Conservation (phyloP, 2,113 vertebrate species). For the Ammospiza caudacuta region DNA sequence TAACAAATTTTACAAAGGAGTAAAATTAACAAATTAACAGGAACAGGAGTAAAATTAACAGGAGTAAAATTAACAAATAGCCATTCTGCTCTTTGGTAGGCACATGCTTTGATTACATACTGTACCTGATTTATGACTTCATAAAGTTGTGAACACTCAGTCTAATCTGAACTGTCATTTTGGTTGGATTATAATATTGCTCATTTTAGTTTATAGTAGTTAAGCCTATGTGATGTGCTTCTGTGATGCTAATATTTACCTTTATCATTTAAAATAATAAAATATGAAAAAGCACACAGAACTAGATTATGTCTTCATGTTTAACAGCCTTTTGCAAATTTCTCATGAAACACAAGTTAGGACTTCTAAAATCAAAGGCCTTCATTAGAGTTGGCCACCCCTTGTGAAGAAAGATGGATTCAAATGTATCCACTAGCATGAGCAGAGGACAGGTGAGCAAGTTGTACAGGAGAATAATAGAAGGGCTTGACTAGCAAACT, state of each 20-base stretch:
- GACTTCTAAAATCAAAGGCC: background rate
- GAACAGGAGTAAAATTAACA: background rate
- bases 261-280: constrained; percentile 8
- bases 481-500: background rate
- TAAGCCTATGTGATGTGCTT: background rate
- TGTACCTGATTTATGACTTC: constrained; percentile 13
- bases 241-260: constrained; percentile 14
- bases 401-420: background rate
- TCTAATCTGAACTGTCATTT: constrained; percentile 21
- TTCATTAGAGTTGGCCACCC: background rate
- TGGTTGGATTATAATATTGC: background rate
- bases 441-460: background rate
- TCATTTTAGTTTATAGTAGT: background rate
- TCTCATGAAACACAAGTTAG: background rate
- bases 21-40: background rate
- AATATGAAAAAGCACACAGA: background rate
- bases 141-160: background rate
- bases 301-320: background rate
- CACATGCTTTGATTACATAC: background rate
- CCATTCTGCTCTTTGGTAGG: background rate
- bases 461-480: background rate
- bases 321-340: background rate
- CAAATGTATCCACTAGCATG: background rate
- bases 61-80: background rate
- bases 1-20: background rate